Evolutionary conservation across 2,113 vertebrate genomes (phyloP).

Genomic region (Ctenomys sociabilis): DNA sequence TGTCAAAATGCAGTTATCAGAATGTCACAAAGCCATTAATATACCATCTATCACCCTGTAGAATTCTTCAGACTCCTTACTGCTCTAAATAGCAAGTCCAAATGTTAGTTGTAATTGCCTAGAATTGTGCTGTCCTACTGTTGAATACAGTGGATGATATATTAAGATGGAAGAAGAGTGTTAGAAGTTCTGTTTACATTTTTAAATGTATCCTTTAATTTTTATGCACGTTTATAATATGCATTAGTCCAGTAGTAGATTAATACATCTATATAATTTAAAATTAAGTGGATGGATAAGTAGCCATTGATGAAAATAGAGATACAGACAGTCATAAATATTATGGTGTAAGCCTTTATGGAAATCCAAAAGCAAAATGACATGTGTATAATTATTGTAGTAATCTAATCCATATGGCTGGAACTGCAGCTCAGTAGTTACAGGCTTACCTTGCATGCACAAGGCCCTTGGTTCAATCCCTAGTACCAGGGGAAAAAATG

Average conservation of each 20-base stretch:
- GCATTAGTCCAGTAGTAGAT: neutral
- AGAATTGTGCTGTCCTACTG: neutral
- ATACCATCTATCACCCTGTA: neutral
- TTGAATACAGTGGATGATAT: neutral
- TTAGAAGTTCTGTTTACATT: conserved; percentile 10
- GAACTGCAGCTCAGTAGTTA: neutral
- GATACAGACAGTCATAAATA: neutral
- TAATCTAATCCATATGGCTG: neutral
- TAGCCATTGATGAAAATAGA: neutral
- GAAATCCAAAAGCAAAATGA: conserved; percentile 15
- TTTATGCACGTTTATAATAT: neutral
- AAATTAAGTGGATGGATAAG: neutral
- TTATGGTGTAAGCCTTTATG: neutral
- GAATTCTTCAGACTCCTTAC: neutral
- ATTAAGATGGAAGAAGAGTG: conserved; percentile 22
- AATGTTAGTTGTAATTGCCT: neutral
- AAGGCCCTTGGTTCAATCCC: neutral
- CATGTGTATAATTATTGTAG: neutral
- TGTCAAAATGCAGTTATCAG: neutral
- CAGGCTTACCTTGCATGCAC: neutral
- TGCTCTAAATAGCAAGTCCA: neutral
- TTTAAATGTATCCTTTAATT: neutral
- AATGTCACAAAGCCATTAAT: neutral
- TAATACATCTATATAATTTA: neutral
- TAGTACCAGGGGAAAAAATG: neutral